phyloP scores from a whole-genome alignment of 1,140 invertebrate genomes.

The Apis laboriosa region DNA sequence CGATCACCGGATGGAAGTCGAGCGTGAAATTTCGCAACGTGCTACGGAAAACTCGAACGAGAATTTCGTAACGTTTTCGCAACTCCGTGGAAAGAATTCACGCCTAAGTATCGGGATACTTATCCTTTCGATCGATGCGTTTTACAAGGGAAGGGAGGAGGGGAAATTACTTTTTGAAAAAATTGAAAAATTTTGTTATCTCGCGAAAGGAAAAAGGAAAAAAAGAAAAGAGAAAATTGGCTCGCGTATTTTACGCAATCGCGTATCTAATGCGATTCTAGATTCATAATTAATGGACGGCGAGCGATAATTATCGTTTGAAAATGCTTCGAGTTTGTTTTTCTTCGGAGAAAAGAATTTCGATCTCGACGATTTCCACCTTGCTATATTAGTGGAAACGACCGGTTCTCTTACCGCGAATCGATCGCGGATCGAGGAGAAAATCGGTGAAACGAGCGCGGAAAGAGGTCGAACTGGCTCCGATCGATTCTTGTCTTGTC shows the following conservation, averaged over 20 bases:
- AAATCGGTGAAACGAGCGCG: conserved; percentile 28
- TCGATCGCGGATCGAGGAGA: neutral
- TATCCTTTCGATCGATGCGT: no score
- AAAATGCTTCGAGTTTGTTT: no score
- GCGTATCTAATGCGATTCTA: neutral
- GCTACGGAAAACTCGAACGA: neutral
- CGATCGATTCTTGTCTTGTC: neutral
- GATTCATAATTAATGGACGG: neutral
- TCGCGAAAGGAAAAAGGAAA: neutral
- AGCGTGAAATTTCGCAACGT: conserved; percentile 20
- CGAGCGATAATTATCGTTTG: no score
- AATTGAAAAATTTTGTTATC: neutral
- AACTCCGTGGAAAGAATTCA: no score
- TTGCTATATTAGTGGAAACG: conserved; percentile 2
- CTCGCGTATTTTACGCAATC: conserved; percentile 66
- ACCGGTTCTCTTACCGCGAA: conserved; percentile 22
- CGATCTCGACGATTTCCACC: neutral
- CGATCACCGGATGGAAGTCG: conserved; percentile 3
- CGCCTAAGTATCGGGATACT: no score
- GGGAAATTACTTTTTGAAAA: no score
- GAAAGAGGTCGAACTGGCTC: neutral
- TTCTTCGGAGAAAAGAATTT: neutral
- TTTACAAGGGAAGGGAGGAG: no score
- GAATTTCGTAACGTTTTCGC: no score
- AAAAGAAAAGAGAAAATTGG: no score